These are phyloP conservation scores for Leptopterna dolabrata DNA, from an alignment of 2,888 invertebrate species.

Conservation along the genomic window DNA sequence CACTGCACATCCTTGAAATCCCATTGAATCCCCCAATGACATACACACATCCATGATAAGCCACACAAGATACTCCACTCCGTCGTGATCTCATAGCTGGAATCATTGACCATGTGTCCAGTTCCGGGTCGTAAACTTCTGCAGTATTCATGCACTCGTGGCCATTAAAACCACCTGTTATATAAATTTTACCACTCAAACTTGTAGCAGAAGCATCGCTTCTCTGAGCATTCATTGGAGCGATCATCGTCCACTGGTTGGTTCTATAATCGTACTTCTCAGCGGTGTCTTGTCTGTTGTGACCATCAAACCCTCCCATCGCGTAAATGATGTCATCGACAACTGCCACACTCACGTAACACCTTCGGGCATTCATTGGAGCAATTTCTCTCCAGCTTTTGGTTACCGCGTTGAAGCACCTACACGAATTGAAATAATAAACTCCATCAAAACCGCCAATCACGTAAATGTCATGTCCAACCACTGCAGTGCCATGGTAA, in stretches of 20 bases:
- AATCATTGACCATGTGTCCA: conserved; percentile 86
- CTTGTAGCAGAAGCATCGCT: conserved; percentile 94
- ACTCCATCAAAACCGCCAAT: conserved; percentile 95
- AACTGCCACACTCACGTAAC: conserved; percentile 88
- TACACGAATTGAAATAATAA: conserved; percentile 87
- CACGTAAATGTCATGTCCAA: conserved; percentile 85
- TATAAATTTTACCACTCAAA: conserved; percentile 82
- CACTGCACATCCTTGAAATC: conserved; percentile 87
- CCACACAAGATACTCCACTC: conserved; percentile 91
- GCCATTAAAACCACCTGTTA: conserved; percentile 92
- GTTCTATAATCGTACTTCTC: conserved; percentile 85
- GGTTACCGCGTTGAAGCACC: conserved; percentile 86
- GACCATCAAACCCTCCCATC: conserved; percentile 89
- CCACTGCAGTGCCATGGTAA: conserved; percentile 66
- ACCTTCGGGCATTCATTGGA: conserved; percentile 88
- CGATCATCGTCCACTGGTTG: conserved; percentile 90
- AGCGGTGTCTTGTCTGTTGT: conserved; percentile 86
- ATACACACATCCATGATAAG: conserved; percentile 82
- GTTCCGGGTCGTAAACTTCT: conserved; percentile 81
- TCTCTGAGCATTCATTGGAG: conserved; percentile 88
- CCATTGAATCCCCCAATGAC: conserved; percentile 90
- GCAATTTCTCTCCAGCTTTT: conserved; percentile 88
- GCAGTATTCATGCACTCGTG: conserved; percentile 88
- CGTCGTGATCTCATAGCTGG: conserved; percentile 85
- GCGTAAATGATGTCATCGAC: conserved; percentile 83